A percentile compares a stretch with the other conserved stretches of the same genome.
These are phyloP conservation scores for Cygnus atratus DNA, from an alignment of 2,113 vertebrate species.

Conservation along the genomic window DNA sequence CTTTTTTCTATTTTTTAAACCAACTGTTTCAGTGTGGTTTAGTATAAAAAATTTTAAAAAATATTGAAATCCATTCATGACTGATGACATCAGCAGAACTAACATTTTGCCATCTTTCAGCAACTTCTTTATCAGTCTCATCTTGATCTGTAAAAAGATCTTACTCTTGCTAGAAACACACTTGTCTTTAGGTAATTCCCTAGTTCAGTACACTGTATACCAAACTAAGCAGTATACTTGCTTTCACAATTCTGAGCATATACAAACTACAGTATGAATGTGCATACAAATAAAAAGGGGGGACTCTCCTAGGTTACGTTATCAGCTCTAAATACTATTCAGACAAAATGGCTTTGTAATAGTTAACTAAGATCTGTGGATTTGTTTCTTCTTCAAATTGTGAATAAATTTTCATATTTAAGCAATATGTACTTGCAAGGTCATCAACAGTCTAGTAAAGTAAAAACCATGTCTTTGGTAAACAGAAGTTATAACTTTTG, in stretches of 20 bases:
- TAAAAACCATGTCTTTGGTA: background rate
- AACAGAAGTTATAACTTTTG: background rate
- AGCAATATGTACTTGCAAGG: background rate
- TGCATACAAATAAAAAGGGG: background rate
- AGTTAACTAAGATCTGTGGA: background rate
- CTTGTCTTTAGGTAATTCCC: background rate
- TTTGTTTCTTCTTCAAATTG: background rate
- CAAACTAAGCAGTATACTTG: background rate
- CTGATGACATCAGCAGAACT: background rate
- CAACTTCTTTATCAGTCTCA: background rate
- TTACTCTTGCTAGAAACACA: background rate
- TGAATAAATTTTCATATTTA: background rate
- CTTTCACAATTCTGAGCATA: background rate
- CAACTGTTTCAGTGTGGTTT: background rate
- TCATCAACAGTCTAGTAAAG: background rate
- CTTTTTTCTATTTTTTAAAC: background rate
- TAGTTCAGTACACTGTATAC: background rate
- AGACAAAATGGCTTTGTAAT: background rate
- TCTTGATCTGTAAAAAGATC: background rate
- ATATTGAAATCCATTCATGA: background rate
- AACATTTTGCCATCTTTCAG: background rate
- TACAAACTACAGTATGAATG: rapidly evolving
- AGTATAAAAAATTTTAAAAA: background rate
- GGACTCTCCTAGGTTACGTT: background rate
- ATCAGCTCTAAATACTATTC: background rate